A percentile compares a stretch with the other conserved stretches of the same genome.
Conservation (phyloP, 2,113 vertebrate species). For the Podarcis raffonei region DNA sequence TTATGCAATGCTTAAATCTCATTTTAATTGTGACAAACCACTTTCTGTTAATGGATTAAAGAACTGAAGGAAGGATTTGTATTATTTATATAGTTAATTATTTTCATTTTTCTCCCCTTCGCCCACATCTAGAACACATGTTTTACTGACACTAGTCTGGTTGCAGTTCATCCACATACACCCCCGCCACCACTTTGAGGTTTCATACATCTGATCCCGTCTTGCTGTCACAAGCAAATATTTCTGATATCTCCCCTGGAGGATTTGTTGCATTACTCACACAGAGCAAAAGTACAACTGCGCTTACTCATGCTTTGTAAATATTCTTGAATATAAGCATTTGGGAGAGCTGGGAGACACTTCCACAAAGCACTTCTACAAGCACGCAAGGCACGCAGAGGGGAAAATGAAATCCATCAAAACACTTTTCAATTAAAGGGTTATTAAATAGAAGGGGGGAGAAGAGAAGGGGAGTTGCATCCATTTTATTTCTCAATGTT, state of each 20-base stretch:
- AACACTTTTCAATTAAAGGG: neutral
- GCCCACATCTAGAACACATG: neutral
- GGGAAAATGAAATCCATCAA: neutral
- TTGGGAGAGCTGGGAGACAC: neutral
- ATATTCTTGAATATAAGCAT: neutral
- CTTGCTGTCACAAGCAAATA: neutral
- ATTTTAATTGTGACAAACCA: neutral
- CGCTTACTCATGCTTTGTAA: conserved; percentile 2
- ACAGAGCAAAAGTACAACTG: neutral
- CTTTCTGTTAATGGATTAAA: neutral
- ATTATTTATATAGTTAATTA: neutral
- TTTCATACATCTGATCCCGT: neutral
- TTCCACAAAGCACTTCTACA: neutral
- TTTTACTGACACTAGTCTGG: neutral
- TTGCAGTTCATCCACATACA: neutral
- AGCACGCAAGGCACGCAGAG: neutral
- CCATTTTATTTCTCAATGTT: neutral
- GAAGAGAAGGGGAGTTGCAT: neutral
- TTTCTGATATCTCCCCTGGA: neutral
- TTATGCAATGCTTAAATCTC: neutral
- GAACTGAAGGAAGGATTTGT: neutral
- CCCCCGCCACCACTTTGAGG: neutral
- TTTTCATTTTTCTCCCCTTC: neutral
- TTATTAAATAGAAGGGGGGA: neutral
- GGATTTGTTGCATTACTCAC: neutral